A percentile compares a stretch with the other conserved stretches of the same genome.
Conservation (phyloP, 2,888 invertebrate genomes). For the Mesorhabditis spiculigera region DNA sequence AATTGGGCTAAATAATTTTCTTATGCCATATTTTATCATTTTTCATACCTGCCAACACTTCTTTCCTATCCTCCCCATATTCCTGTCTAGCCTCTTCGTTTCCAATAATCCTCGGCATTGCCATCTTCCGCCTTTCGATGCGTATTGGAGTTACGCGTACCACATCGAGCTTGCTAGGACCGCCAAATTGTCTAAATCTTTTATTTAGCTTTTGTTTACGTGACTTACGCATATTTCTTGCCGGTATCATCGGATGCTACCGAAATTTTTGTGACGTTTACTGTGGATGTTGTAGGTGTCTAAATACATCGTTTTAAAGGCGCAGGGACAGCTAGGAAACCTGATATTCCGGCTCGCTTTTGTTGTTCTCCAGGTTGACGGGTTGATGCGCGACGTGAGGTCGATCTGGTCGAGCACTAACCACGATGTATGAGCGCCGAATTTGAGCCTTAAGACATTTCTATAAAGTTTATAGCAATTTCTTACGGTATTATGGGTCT, state of each 20-base stretch:
- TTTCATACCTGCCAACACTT: background rate
- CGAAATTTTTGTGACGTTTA: too few species aligned
- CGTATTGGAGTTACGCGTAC: background rate
- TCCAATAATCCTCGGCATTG: background rate
- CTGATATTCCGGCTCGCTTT: too few species aligned
- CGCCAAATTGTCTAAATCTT: too few species aligned
- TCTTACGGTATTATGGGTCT: background rate
- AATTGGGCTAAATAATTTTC: too few species aligned
- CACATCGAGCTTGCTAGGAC: background rate
- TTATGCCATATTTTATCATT: too few species aligned
- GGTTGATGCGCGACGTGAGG: background rate
- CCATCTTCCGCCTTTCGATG: background rate
- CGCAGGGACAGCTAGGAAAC: too few species aligned
- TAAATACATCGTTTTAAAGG: too few species aligned
- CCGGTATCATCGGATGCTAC: too few species aligned
- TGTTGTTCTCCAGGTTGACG: too few species aligned
- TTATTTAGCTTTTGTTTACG: too few species aligned
- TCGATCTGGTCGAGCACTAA: background rate
- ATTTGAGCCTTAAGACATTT: background rate
- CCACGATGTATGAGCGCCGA: background rate
- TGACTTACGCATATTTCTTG: too few species aligned
- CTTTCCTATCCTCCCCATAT: conserved; percentile 4
- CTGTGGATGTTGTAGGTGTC: too few species aligned
- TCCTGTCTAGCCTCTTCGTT: background rate
- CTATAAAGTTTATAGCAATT: background rate